phyloP scores from a whole-genome alignment of 30 jellyfish, hydroid and myxozoan species.

The Hydractinia echinata region DNA sequence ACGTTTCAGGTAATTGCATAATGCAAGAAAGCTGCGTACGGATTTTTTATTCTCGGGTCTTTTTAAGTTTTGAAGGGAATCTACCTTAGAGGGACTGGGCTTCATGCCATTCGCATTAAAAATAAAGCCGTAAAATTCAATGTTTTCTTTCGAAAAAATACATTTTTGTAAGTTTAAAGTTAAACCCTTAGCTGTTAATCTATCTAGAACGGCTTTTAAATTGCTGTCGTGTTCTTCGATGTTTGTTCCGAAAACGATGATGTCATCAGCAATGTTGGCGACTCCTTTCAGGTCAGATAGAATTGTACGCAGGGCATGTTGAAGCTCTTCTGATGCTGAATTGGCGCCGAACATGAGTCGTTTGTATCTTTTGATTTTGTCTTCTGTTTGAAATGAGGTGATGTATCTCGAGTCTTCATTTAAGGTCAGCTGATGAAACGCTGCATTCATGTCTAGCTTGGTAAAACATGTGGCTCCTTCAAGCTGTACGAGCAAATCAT shows the following conservation, averaged over 20 bases:
- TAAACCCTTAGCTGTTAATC: too few species aligned
- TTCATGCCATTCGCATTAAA: slow-evolving; percentile 1
- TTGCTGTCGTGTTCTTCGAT: background rate
- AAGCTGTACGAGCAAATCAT: slow-evolving; percentile 29
- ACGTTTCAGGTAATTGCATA: background rate
- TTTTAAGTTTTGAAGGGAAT: too few species aligned
- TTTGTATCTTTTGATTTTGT: slow-evolving; percentile 17
- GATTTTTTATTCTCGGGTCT: slow-evolving; percentile 13
- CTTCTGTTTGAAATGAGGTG: slow-evolving; percentile 44
- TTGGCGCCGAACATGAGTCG: background rate
- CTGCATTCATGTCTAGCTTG: slow-evolving; percentile 41
- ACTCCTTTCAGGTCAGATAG: background rate
- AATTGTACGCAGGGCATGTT: background rate
- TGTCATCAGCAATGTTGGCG: slow-evolving; percentile 19
- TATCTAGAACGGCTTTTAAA: background rate
- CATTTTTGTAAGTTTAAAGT: slow-evolving; percentile 37
- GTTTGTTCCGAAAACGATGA: background rate
- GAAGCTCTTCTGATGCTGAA: slow-evolving; percentile 22
- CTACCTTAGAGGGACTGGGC: too few species aligned
- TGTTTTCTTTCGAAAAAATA: slow-evolving; percentile 26
- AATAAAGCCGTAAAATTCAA: slow-evolving; percentile 28
- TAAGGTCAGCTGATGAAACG: slow-evolving; percentile 40
- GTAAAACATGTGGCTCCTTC: slow-evolving; percentile 41
- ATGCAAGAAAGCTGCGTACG: slow-evolving; percentile 21
- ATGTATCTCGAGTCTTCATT: slow-evolving; percentile 38